These are phyloP conservation scores for Biston stratarius DNA, from an alignment of 2,888 invertebrate genomes.

Conservation along the genomic window DNA sequence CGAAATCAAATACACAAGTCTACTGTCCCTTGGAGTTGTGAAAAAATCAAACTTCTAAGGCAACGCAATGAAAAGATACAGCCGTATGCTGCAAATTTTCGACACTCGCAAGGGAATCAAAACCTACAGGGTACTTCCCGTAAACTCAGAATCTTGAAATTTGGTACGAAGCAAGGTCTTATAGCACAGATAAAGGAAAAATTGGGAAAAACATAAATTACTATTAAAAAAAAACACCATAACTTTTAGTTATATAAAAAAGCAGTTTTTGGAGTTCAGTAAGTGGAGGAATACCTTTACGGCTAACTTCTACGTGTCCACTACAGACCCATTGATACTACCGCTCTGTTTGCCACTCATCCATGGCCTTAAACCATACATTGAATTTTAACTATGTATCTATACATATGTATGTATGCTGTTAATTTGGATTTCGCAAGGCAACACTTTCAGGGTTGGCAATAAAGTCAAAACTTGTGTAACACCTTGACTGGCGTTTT, in stretches of 20 bases:
- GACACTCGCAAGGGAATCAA: too few relatives aligned
- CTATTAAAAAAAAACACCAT: too few relatives aligned
- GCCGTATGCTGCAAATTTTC: too few relatives aligned
- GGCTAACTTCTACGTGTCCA: conserved; percentile 19
- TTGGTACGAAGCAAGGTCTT: too few relatives aligned
- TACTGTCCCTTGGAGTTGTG: too few relatives aligned
- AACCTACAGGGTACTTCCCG: too few relatives aligned
- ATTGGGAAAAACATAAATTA: too few relatives aligned
- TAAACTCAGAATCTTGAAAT: too few relatives aligned
- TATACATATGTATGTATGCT: conserved; percentile 24
- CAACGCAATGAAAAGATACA: too few relatives aligned
- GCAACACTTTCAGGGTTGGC: conserved; percentile 28
- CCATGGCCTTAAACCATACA: conserved; percentile 16
- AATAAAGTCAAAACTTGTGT: conserved; percentile 12
- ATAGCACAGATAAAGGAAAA: too few relatives aligned
- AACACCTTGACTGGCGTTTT: conserved; percentile 18
- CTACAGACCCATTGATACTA: conserved; percentile 22
- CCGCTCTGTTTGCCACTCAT: conserved; percentile 24
- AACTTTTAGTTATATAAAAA: not conserved
- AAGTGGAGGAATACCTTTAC: conserved; percentile 1
- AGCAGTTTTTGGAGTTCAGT: not conserved
- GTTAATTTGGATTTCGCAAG: conserved; percentile 26
- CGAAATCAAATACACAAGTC: too few relatives aligned
- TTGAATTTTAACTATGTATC: conserved; percentile 26
- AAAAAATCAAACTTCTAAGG: too few relatives aligned